A percentile compares a stretch with the other conserved stretches of the same genome.
Conservation (phyloP, 2,113 vertebrate species). For the Uropsilus gracilis region DNA sequence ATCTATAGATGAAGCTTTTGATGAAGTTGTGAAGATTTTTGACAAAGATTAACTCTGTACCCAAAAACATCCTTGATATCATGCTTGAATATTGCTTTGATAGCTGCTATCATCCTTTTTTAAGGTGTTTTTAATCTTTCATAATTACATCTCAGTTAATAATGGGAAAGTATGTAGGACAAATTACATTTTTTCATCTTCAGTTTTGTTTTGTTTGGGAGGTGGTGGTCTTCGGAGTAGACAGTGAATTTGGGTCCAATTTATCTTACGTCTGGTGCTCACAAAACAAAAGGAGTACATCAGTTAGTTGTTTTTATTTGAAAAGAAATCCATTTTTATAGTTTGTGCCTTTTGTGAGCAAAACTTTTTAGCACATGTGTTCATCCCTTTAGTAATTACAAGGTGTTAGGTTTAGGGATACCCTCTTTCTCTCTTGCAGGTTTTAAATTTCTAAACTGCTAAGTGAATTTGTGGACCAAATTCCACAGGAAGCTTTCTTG, state of each 20-base stretch:
- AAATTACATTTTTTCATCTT: constrained; percentile 69
- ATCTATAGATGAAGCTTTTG: constrained; percentile 90
- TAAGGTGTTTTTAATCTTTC: constrained; percentile 83
- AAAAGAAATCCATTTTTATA: constrained; percentile 57
- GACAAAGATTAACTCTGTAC: constrained; percentile 88
- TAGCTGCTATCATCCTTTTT: constrained; percentile 86
- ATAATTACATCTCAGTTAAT: constrained; percentile 79
- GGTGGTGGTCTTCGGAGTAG: constrained; percentile 42
- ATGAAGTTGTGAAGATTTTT: constrained; percentile 90
- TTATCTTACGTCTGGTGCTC: constrained; percentile 76
- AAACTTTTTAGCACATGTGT: constrained; percentile 69
- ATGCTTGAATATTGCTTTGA: constrained; percentile 87
- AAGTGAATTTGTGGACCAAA: constrained; percentile 84
- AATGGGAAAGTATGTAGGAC: constrained; percentile 78
- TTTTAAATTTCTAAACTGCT: constrained; percentile 69
- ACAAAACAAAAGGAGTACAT: constrained; percentile 76
- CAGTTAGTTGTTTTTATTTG: constrained; percentile 63
- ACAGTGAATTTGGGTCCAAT: constrained; percentile 72
- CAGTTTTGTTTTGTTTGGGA: constrained; percentile 52
- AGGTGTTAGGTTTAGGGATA: constrained; percentile 52
- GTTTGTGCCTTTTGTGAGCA: constrained; percentile 74
- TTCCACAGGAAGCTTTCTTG: constrained; percentile 67
- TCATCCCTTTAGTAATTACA: constrained; percentile 30
- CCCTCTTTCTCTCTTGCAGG: constrained; percentile 11
- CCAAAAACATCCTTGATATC: constrained; percentile 75